Percentiles rank a stretch among this genome's conserved stretches.
Conservation (phyloP, 2,888 invertebrate species). For the Aphidoletes aphidimyza region DNA sequence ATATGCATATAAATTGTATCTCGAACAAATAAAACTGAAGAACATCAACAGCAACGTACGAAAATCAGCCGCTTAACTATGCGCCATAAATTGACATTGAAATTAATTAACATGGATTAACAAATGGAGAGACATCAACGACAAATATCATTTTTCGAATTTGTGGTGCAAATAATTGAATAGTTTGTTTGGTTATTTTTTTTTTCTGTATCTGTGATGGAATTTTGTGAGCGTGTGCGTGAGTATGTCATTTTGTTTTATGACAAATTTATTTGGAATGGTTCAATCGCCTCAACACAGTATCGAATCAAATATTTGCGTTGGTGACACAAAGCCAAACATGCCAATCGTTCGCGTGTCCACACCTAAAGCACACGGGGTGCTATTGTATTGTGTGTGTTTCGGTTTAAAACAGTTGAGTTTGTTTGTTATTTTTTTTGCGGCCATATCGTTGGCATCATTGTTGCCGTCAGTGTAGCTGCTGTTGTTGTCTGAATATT, state of each 20-base stretch:
- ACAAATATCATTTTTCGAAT: too few species aligned
- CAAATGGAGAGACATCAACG: neutral
- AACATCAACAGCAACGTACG: too few species aligned
- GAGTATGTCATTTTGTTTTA: neutral
- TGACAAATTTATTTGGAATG: neutral
- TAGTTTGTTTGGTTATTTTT: too few species aligned
- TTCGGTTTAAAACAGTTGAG: neutral
- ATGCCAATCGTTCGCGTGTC: neutral
- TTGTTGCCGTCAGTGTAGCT: neutral
- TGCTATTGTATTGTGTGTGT: slow-evolving; percentile 5
- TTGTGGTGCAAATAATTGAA: too few species aligned
- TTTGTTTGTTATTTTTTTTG: neutral
- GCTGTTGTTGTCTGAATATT: neutral
- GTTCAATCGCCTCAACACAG: neutral
- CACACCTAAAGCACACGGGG: neutral
- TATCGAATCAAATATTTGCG: neutral
- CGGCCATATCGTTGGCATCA: neutral
- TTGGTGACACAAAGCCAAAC: neutral
- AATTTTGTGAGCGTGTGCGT: neutral
- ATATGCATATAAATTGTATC: too few species aligned
- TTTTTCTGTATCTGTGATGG: too few species aligned
- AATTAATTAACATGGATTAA: neutral
- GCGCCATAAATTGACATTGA: neutral
- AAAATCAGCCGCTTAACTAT: too few species aligned
- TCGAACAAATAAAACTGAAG: too few species aligned